Base-by-base conservation (phyloP, 2,797 vertebrate genomes). In the Aeoliscus strigatus region DNA sequence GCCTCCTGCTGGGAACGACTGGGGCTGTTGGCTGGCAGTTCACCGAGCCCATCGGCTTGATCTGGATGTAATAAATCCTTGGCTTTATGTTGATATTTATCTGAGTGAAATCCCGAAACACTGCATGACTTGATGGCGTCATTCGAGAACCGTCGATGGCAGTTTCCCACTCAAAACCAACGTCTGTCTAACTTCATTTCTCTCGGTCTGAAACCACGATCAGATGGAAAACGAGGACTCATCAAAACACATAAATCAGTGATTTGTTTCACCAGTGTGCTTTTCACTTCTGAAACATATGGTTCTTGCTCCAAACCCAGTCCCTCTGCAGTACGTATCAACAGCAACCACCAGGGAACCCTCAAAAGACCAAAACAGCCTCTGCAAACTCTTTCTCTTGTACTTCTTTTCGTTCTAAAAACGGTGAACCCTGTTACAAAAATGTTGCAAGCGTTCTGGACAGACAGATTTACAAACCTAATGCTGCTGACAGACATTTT, bases 191-290 rank as follows among this genome's bases (percentile, higher is more conserved):
- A 66, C 25, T 29, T 11, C 4, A 30, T 60, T 60, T 70, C 27
- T 37, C 55, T 49, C 25, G 11, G 23, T 44, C 40, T 66, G 39
- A 51, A 54, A 52, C 56, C 46, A 35, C 39, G 50, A 72, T 55
- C 55, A 41, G 45, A 70, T 55, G 66, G 74, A 77, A 77, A 76
- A 58, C 9, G 26, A 62, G 8, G 39, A 26, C 47, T 55, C 52
- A 44, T 63, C 55, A 74, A 71, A 75, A 60, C 47, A 57, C 30
- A 73, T 76, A 65, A 80, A 77, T 82, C 60, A 58, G 10, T 6
- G n/a, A 58, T 69, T 66, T 56, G n/a, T 47, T 73, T 60, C 53
- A 52, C 50, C 38, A 59, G 40, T 16, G 7, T 37, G 30, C 2
- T 6, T 55, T 65, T 65, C 18, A 47, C 39, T 43, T 47, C 25